Conservation (phyloP, 2,888 invertebrate species). For the Dilophus febrilis region DNA sequence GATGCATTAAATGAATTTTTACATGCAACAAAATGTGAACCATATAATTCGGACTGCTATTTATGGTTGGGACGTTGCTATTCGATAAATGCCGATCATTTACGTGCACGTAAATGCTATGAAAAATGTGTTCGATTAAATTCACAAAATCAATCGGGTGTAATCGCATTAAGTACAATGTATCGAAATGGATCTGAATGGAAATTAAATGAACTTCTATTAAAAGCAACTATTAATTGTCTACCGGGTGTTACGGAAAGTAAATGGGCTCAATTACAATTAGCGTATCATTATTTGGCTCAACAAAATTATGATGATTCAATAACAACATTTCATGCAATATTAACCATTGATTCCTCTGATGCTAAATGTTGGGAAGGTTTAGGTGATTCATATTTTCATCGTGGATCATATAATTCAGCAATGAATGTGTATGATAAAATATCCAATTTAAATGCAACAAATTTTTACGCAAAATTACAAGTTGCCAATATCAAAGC, state of each 20-base stretch:
- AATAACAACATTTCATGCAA: constrained; percentile 55
- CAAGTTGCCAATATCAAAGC: constrained; percentile 59
- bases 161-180: constrained; percentile 56
- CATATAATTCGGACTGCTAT: constrained; percentile 58
- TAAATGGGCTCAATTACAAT: constrained; percentile 66
- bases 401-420: constrained; percentile 76
- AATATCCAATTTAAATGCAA: constrained; percentile 47
- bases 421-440: constrained; percentile 75
- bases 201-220: constrained; percentile 43
- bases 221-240: constrained; percentile 34
- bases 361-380: constrained; percentile 74
- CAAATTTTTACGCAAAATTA: constrained; percentile 50
- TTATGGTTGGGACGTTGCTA: constrained; percentile 63
- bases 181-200: constrained; percentile 51
- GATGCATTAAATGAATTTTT: constrained; percentile 45
- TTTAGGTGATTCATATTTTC: constrained; percentile 75
- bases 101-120: constrained; percentile 65
- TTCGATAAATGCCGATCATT: constrained; percentile 41
- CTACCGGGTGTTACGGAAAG: constrained; percentile 32
- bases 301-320: constrained; percentile 55
- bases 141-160: constrained; percentile 44
- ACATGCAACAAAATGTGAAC: constrained; percentile 53
- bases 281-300: constrained; percentile 66
- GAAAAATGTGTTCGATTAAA: constrained; percentile 67
- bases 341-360: constrained; percentile 46